Evolutionary conservation across 2,888 invertebrate genomes (phyloP).

Genomic region (Pachycephus smyrnensis): DNA sequence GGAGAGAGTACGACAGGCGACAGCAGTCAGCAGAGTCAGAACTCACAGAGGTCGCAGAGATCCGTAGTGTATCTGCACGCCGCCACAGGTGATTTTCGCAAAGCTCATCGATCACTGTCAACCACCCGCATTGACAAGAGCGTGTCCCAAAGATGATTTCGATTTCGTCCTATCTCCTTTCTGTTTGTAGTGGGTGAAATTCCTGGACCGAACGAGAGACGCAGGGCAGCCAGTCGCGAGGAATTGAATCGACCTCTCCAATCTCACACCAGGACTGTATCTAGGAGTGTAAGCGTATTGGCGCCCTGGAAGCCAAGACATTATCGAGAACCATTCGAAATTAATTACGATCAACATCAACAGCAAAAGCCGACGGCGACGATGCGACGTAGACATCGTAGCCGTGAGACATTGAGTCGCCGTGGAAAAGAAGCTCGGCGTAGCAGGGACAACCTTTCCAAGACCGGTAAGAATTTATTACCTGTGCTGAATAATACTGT

Average conservation of each 20-base stretch:
- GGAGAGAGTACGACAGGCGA: constrained; percentile 67
- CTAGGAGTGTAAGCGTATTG: constrained; percentile 82
- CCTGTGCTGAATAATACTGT: neutral
- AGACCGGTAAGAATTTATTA: constrained; percentile 49
- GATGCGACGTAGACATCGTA: constrained; percentile 64
- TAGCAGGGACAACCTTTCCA: constrained; percentile 60
- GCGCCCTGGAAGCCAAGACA: constrained; percentile 88
- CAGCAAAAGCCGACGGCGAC: constrained; percentile 54
- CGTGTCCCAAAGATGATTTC: neutral
- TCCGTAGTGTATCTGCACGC: constrained; percentile 88
- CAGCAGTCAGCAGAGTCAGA: constrained; percentile 76
- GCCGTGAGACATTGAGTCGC: constrained; percentile 60
- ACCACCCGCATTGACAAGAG: neutral
- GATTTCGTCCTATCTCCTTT: neutral
- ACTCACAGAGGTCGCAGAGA: constrained; percentile 74
- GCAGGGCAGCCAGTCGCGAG: constrained; percentile 79
- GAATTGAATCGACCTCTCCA: constrained; percentile 76
- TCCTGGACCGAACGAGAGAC: constrained; percentile 77
- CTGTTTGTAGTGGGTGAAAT: constrained; percentile 80
- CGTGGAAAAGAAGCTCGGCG: constrained; percentile 59
- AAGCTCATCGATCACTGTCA: constrained; percentile 1
- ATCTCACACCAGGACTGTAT: constrained; percentile 78
- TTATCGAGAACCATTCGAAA: constrained; percentile 79
- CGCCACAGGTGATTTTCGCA: constrained; percentile 74
- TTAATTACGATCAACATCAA: constrained; percentile 78